Evolutionary conservation across 1,140 invertebrate species (phyloP).

Genomic region (Helicoverpa armigera): DNA sequence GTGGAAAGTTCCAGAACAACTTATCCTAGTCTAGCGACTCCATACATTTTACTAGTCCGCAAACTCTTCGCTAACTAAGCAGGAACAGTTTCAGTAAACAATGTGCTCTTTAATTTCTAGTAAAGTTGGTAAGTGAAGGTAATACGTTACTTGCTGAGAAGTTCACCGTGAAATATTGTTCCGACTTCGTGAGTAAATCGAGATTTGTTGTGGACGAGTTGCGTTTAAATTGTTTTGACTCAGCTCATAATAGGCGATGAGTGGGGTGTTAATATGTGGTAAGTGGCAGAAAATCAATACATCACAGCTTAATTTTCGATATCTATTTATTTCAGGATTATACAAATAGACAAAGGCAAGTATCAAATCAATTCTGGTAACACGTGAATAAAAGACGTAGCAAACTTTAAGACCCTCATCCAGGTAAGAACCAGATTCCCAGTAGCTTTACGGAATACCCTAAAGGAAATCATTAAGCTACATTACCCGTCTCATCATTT

Average conservation of each 20-base stretch:
- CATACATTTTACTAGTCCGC: conserved; percentile 44
- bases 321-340: too few relatives aligned
- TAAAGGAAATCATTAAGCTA: conserved; percentile 15
- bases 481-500: conserved; percentile 13
- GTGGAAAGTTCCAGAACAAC: conserved; percentile 6
- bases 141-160: conserved; percentile 40
- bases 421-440: not conserved
- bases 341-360: too few relatives aligned
- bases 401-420: too few relatives aligned
- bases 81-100: conserved; percentile 60
- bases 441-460: not conserved
- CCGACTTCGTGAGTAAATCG: conserved; percentile 20
- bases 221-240: conserved; percentile 33
- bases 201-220: conserved; percentile 28
- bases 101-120: conserved; percentile 67
- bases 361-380: too few relatives aligned
- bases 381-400: too few relatives aligned
- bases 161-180: conserved; percentile 41
- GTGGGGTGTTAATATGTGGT: conserved; percentile 2
- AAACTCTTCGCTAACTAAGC: conserved; percentile 48
- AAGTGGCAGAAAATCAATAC: conserved; percentile 21
- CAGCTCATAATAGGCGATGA: conserved; percentile 3
- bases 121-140: conserved; percentile 47
- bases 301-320: not conserved
- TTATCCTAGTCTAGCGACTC: conserved; percentile 7